phyloP scores from a whole-genome alignment of 1,140 invertebrate species.

The Caerostris darwini region DNA sequence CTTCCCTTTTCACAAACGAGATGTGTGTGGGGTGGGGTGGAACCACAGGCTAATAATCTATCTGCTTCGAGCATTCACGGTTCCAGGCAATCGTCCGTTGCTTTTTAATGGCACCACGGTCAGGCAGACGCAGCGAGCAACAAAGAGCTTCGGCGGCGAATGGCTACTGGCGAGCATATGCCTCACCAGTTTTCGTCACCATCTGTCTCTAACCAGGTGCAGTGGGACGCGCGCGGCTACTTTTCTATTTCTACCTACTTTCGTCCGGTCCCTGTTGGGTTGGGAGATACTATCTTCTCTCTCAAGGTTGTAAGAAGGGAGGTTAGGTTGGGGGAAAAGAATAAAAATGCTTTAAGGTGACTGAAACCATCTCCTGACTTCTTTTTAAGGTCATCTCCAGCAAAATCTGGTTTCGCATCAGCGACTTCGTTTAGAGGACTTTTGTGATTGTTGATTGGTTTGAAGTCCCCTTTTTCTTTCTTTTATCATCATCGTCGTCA shows the following conservation, averaged over 20 bases:
- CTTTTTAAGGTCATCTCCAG: constrained; percentile 66
- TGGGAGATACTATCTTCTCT: constrained; percentile 63
- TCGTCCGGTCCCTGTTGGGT: neutral
- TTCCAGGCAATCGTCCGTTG: constrained; percentile 18
- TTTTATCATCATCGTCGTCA: neutral
- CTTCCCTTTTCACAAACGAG: neutral
- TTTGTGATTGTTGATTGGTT: constrained; percentile 60
- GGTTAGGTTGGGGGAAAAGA: constrained; percentile 1
- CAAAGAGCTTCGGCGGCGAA: neutral
- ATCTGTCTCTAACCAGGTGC: constrained; percentile 73
- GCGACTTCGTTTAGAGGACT: constrained; percentile 53
- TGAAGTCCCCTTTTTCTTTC: neutral
- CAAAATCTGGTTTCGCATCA: constrained; percentile 58
- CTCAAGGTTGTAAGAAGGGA: constrained; percentile 65
- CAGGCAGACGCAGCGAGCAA: neutral
- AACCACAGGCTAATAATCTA: neutral
- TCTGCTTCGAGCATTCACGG: neutral
- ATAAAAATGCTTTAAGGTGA: constrained; percentile 52
- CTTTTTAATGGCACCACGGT: constrained; percentile 37
- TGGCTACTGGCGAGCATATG: constrained; percentile 56
- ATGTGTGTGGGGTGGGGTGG: too few relatives aligned
- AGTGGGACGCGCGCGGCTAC: constrained; percentile 13
- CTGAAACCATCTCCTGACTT: constrained; percentile 56
- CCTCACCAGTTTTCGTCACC: constrained; percentile 45
- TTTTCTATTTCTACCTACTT: constrained; percentile 75